Base-by-base conservation (phyloP, 1,140 invertebrate species). In the Coboldia fuscipes region DNA sequence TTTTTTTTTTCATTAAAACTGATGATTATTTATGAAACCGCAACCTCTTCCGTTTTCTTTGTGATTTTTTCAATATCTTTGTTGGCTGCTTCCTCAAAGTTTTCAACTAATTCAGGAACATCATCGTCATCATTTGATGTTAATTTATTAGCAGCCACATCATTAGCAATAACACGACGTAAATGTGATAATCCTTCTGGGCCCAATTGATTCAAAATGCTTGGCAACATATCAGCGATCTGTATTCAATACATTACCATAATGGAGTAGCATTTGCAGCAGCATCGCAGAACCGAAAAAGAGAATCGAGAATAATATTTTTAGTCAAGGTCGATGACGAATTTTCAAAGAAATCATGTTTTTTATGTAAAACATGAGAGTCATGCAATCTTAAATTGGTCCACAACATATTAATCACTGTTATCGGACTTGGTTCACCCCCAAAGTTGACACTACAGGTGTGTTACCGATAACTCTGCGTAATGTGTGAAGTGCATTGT, bases 171-270 rank as follows among this genome's bases (percentile, higher is more conserved):
- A 44, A 92, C 62, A 57, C 84, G 74, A 65, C 89, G 90, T 38
- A 94, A 57, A 47, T 92, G 88, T 49, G 75, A 81, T 39, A 94
- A 66, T 43, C 82, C 86, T 53, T 93, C 89, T 33, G 70, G 75
- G 2, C 89, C 88, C 34, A 96, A 63, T 51, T 97, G 92, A 55
- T 81, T 93, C 37, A 97, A 57, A 48, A 97, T 97, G 30, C 78
- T 75, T 12, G 86, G 86, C 37, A 92, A 58, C 78, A 92, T 83
- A 50, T 92, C 86, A 23, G 83, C 79, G 41, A 92, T 83, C 37
- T 38, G n/a, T 28, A 34, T 18, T 4, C 9, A 23, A 24, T 24
- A n/a, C 23, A n/a, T n/a, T n/a, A n/a, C n/a, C n/a, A n/a, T n/a
- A n/a, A n/a, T n/a, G n/a, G n/a, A n/a, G n/a, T n/a, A n/a, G n/a